Conservation (phyloP, 2,888 invertebrate genomes). For the Dendrolimus houi region DNA sequence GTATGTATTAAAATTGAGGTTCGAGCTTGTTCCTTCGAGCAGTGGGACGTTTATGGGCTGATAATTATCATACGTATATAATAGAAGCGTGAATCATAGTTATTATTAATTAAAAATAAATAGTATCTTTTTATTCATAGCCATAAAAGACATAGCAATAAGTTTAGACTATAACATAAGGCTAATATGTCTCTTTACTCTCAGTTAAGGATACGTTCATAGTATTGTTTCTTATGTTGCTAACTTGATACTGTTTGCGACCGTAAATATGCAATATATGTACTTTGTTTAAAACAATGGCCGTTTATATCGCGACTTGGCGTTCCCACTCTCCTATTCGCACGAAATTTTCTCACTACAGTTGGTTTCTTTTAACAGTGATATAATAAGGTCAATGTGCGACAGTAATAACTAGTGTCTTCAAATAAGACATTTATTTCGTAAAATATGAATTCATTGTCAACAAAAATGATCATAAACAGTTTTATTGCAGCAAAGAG, state of each 20-base stretch:
- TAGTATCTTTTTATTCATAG: too few relatives aligned
- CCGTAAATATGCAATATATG: not conserved
- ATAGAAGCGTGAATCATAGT: too few relatives aligned
- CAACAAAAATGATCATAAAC: not conserved
- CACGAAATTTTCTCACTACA: conserved; percentile 60
- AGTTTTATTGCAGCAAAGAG: not conserved
- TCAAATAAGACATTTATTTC: not conserved
- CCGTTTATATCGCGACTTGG: conserved; percentile 49
- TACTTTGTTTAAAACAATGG: conserved; percentile 41
- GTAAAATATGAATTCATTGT: not conserved
- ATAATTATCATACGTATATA: too few relatives aligned
- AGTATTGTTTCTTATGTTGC: not conserved
- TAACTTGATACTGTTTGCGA: not conserved
- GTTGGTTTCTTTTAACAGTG: conserved; percentile 33
- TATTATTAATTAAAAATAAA: too few relatives aligned
- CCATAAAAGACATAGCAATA: too few relatives aligned
- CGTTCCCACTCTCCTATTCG: conserved; percentile 59
- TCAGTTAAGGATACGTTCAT: conserved; percentile 4
- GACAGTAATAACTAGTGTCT: conserved; percentile 7
- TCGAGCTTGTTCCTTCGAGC: too few relatives aligned
- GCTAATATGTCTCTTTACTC: too few relatives aligned
- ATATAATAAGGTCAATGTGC: conserved; percentile 33
- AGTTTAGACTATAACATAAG: too few relatives aligned
- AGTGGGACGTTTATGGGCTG: too few relatives aligned
- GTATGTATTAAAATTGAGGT: too few relatives aligned